These are phyloP conservation scores for Tragelaphus imberbis DNA, from an alignment of 2,113 vertebrate genomes.

Conservation along the genomic window DNA sequence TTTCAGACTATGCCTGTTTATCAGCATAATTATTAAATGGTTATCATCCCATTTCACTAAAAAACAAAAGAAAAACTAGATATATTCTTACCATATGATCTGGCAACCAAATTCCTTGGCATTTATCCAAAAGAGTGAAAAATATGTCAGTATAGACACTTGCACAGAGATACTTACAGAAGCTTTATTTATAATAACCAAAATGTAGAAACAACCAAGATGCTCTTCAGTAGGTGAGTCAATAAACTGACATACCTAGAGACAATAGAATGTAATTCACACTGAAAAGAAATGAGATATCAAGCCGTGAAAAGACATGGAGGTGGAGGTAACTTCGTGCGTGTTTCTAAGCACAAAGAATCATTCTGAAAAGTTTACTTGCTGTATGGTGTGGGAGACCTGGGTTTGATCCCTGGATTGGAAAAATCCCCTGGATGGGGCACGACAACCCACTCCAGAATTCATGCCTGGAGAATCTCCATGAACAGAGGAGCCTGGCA, in stretches of 20 bases:
- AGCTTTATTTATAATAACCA: background rate
- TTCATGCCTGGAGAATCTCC: background rate
- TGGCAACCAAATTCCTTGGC: background rate
- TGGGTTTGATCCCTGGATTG: background rate
- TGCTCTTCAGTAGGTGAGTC: background rate
- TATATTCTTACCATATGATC: background rate
- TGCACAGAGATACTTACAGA: background rate
- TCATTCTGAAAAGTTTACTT: background rate
- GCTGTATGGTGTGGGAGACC: background rate
- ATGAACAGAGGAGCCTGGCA: background rate
- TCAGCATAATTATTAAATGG: background rate
- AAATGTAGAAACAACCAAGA: background rate
- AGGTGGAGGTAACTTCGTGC: background rate
- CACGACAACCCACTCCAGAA: background rate
- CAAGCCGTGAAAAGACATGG: background rate
- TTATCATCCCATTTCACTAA: background rate
- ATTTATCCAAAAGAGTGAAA: background rate
- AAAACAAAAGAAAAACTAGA: background rate
- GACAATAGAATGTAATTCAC: background rate
- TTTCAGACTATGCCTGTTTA: background rate
- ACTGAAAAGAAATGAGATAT: background rate
- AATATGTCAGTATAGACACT: no score
- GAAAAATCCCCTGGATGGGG: background rate
- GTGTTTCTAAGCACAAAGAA: background rate
- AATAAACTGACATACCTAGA: background rate